Evolutionary conservation across 2,797 vertebrate genomes (phyloP), one percentile per base, ranked within the genome.

Genomic region (Cheirogaleus major): DNA sequence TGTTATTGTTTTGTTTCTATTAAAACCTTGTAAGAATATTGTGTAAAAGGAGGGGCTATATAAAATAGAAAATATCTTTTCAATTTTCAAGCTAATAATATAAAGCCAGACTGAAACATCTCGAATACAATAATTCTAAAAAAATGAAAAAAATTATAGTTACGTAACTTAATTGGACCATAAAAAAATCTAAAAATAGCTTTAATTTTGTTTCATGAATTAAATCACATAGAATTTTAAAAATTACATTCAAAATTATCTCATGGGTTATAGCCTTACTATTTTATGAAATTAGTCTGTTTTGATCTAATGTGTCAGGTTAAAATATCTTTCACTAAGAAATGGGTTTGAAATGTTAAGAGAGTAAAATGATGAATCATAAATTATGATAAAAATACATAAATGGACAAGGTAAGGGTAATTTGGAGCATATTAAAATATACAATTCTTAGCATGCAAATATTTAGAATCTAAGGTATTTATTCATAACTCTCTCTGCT

Each of bases 41-140:
- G 43, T 27, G 88, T 92, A 48, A 95, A 79, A 25, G 41, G 67
- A 72, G 4, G 15, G 0, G 65, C 18, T 30, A 0, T 13, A 89
- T 82, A 52, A 72, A 65, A 35, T 84, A 92, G 9, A n/a, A 89
- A 78, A 80, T 2, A 65, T 17, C 7, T 4, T 65, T 65, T 76
- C 1, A 17, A 61, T 22, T 59, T 22, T 76, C 90, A 96, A 84
- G 69, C 45, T 20, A 23, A 55, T 50, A 78, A 80, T 93, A 93
- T 88, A 72, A 83, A 82, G 67, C 17, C n/a, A 96, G n/a, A 87
- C 1, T 93, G 5, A 94, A 93, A 22, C 50, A 91, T 48, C 48
- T 78, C 93, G 93, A 92, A 84, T 83, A 94, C 20, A 75, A 89
- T 23, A 91, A 73, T 50, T 91, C 1, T 41, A 48, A 48, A 55